Evolutionary conservation across 2,797 vertebrate species (phyloP).

Genomic region (Alouatta caraya): DNA sequence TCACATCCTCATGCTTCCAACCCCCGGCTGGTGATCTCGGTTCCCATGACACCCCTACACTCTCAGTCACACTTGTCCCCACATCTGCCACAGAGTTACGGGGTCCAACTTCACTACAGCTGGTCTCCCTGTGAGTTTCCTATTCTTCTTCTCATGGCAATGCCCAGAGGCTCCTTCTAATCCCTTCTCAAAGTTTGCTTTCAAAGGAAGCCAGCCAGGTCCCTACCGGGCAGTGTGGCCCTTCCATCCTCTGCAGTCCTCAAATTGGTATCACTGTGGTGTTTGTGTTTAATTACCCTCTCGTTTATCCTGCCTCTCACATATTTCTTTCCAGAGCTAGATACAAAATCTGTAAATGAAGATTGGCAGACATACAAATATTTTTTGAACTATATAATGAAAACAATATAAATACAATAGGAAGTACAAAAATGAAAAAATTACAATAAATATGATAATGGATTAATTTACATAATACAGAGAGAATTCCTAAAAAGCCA

Average conservation of each 20-base stretch:
- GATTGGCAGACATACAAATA: background rate
- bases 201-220: background rate
- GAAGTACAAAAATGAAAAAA: background rate
- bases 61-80: background rate
- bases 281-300: background rate
- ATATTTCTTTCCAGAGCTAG: rapidly evolving
- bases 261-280: rapidly evolving
- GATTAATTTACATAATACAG: background rate
- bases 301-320: background rate
- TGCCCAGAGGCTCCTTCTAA: too few relatives aligned
- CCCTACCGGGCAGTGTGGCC: too few relatives aligned
- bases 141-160: too few relatives aligned
- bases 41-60: background rate
- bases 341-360: background rate
- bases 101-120: background rate
- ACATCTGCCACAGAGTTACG: too few relatives aligned
- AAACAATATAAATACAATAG: background rate
- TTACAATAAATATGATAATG: background rate
- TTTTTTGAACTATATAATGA: background rate
- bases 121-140: background rate
- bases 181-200: background rate
- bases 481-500: background rate
- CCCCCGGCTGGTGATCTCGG: background rate
- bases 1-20: background rate
- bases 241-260: rapidly evolving